These are phyloP conservation scores for Catalaphyllia jardinei DNA, from an alignment of 64 coral and sea anemone genomes.

Conservation along the genomic window DNA sequence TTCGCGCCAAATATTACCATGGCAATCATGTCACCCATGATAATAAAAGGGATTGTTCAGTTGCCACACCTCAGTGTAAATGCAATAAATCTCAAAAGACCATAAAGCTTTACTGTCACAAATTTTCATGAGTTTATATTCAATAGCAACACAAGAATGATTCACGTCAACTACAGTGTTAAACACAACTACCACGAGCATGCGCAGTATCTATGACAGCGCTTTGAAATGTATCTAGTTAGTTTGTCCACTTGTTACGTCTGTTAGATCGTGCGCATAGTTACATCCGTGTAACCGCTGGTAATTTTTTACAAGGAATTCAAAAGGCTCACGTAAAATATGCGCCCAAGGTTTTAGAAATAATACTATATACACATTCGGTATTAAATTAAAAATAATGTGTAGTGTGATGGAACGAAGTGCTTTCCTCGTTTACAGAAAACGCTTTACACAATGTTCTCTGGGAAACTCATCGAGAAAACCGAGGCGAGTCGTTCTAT, in stretches of 20 bases:
- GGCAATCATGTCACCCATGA: no score
- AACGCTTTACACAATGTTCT: background rate
- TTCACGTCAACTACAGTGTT: background rate
- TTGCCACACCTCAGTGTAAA: no score
- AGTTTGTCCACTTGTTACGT: background rate
- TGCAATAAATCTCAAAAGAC: conserved; percentile 5
- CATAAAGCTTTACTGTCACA: conserved; percentile 33
- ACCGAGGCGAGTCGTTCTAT: background rate
- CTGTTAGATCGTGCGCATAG: background rate
- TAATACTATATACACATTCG: conserved; percentile 33
- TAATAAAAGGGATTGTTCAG: no score
- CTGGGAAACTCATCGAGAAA: background rate
- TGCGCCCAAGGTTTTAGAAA: background rate
- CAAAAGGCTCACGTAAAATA: background rate
- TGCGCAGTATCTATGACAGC: background rate
- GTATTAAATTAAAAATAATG: conserved; percentile 11
- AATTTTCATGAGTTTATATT: background rate
- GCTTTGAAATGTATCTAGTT: background rate
- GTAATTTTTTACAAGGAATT: background rate
- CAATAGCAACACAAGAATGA: background rate
- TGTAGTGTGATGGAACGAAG: background rate
- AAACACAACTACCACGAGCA: background rate
- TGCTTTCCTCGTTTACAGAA: background rate
- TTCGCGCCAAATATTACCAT: no score
- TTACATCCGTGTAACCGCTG: background rate